Evolutionary conservation across 2,888 invertebrate species (phyloP), one percentile per base, ranked within the genome.

Genomic region (Polydrusus cervinus): DNA sequence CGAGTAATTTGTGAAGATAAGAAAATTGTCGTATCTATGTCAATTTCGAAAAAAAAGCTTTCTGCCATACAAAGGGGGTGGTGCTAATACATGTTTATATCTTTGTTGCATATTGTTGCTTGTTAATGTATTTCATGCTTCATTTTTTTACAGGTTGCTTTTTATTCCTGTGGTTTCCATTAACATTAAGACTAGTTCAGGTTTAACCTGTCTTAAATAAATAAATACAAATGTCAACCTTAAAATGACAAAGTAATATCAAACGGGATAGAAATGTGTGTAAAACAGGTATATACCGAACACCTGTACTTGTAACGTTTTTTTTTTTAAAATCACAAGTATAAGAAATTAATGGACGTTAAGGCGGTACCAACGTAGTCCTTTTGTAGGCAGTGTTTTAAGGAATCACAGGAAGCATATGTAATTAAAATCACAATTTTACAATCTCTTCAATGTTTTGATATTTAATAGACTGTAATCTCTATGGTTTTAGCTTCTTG

Each of bases 31-130:
- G 60, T 25, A 70, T 47, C 43, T 43, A 38, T 73, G 76, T 70
- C 75, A 75, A 75, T 71, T 75, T 70, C 40, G 45, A 18, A 49
- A 65, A 38, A 61, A 40, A 55, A 61, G 72, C 69, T 76, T 76
- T 75, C 75, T 79, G 76, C 67, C 70, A 77, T 80, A 78, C 76
- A 79, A 25, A 1, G 25, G 45, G 74, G 74, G 70, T 40, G 73
- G 84, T 84, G 84, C 84, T 84, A 84, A 81, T 79, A 47, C 11
- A 18, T 71, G 60, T 51, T 80, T 80, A 81, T 81, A 78, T 80
- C 81, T 83, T 82, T 83, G 84, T 84, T 84, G 83, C 83, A 80
- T 83, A 80, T 78, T 83, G 82, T 71, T 83, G 82, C 81, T 83
- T 83, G 82, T 82, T 83, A 82, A 78, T 79, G 43, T 51, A 47